Percentiles rank a stretch among this genome's conserved stretches.
Conservation (phyloP, 2,888 invertebrate genomes). For the Metacarcinus magister region DNA sequence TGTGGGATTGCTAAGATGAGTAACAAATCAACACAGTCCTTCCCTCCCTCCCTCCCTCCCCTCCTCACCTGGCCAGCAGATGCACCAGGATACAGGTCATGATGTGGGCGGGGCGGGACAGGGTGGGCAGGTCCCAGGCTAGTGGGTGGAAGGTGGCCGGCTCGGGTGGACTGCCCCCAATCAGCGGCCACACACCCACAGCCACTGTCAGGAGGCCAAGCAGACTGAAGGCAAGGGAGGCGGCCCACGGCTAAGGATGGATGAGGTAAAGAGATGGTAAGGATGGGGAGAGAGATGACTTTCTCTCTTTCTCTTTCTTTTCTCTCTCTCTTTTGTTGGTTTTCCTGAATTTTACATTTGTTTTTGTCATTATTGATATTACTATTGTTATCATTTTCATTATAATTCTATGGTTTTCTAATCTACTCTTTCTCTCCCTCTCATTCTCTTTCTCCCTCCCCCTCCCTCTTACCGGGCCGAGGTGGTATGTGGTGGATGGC, state of each 20-base stretch:
- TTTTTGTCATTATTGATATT: no score
- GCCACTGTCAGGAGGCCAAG: conserved; percentile 73
- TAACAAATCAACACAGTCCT: neutral
- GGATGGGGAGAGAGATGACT: neutral
- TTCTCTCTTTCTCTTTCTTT: no score
- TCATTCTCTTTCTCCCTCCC: neutral
- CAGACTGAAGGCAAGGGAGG: conserved; percentile 65
- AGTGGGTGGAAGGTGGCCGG: conserved; percentile 79
- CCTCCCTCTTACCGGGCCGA: conserved; percentile 59
- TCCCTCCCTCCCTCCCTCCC: neutral
- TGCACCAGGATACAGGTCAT: conserved; percentile 79
- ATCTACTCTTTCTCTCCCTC: no score
- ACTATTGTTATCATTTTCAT: no score
- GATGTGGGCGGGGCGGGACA: conserved; percentile 80
- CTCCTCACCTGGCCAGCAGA: conserved; percentile 72
- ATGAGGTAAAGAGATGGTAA: neutral
- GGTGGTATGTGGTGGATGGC: conserved; percentile 56
- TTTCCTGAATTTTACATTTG: no score
- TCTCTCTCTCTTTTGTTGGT: no score
- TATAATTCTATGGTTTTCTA: no score
- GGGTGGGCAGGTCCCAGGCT: conserved; percentile 72
- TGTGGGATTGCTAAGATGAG: no score
- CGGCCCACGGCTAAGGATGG: conserved; percentile 68
- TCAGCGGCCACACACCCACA: conserved; percentile 78
- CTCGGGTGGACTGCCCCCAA: conserved; percentile 80